phyloP scores from a whole-genome alignment of 1,140 invertebrate species.

The Bicyclus anynana region DNA sequence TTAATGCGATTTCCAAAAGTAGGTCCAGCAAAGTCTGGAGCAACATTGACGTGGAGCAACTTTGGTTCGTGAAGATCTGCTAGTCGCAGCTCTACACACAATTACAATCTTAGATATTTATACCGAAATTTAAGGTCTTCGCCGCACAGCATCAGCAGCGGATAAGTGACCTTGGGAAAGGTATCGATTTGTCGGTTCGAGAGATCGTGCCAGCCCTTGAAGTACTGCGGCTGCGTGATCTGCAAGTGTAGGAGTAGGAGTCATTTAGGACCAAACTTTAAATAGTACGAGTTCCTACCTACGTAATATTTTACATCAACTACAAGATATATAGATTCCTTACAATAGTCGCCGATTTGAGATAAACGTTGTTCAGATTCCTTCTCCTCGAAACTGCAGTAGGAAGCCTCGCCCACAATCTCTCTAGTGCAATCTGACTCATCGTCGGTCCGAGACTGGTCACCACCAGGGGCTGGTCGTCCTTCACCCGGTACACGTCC shows the following conservation, averaged over 20 bases:
- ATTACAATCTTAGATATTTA: neutral
- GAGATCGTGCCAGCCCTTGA: slow-evolving; percentile 66
- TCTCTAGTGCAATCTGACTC: slow-evolving; percentile 11
- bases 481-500: slow-evolving; percentile 49
- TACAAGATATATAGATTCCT: slow-evolving; percentile 15
- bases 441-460: slow-evolving; percentile 14
- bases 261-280: neutral
- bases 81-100: no score
- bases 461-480: slow-evolving; percentile 28
- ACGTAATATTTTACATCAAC: no score
- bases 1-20: no score
- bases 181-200: slow-evolving; percentile 72
- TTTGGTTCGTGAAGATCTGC: no score
- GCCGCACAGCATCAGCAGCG: slow-evolving; percentile 61
- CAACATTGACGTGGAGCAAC: no score
- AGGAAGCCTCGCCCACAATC: slow-evolving; percentile 31
- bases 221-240: slow-evolving; percentile 52
- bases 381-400: slow-evolving; percentile 41
- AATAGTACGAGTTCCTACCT: no score
- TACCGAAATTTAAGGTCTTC: slow-evolving; percentile 74
- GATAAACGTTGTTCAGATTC: slow-evolving; percentile 39
- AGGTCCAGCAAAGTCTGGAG: no score
- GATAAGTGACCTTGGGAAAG: slow-evolving; percentile 75
- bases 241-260: slow-evolving; percentile 12
- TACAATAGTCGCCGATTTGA: slow-evolving; percentile 44